Evolutionary conservation across 2,797 vertebrate genomes (phyloP), one percentile per base, ranked within the genome.

Genomic region (Sebastes taczanowskii): DNA sequence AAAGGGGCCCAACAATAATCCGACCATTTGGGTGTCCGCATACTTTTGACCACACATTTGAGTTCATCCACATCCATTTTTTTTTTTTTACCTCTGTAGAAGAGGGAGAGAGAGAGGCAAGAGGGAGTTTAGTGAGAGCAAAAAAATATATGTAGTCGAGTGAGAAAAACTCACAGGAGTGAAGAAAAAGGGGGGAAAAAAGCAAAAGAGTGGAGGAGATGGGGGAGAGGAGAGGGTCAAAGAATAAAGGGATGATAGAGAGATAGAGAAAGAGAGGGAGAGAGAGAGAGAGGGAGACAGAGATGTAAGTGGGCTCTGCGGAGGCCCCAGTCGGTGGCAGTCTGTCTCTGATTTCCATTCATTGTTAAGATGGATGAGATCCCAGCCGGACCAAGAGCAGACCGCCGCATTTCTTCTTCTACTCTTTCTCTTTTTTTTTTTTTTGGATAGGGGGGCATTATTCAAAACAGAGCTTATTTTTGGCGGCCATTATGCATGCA

Each of bases 391-490:
- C 97, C 96, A 95, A 96, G 97, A 97, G 96, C 97, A 97, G 97
- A 95, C 94, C 96, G 97, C 96, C 96, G 95, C 96, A 97, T 97
- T 97, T 96, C 86, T 88, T 82, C 89, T 80, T 76, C 83, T 77
- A n/a, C 70, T 93, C 73, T 60, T 73, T 78, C 71, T 32, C 10
- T 55, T 42, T 74, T 72, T 89, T 76, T 38, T 38, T 42, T 42
- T 42, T 42, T 42, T 16, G 86, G 74, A 88, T 75, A 95, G 85
- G 95, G 95, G 94, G 93, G 95, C 96, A 98, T 98, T 98, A 98
- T 98, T 98, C 97, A 98, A 97, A 98, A 96, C 94, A 95, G 96
- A 92, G 96, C 97, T 97, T 97, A 98, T 98, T 98, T 98, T 97
- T 96, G 97, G 97, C 95, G 96, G 95, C 94, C 96, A 98, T 98